These are phyloP conservation scores for Acridotheres tristis DNA, from an alignment of 2,797 vertebrate species.

Conservation along the genomic window DNA sequence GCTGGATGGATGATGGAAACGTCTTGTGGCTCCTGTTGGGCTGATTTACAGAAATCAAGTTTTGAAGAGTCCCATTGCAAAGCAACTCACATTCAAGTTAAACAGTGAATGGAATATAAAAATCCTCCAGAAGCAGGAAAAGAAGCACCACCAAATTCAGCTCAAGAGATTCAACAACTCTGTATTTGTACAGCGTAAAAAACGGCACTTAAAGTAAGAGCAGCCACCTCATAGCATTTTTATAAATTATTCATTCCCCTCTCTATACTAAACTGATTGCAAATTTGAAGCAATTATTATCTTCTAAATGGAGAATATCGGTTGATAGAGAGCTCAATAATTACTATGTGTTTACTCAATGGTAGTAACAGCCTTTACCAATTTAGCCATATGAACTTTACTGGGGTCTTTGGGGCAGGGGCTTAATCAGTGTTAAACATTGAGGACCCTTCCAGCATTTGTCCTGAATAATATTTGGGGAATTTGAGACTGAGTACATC, in stretches of 20 bases:
- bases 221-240: background rate
- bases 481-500: background rate
- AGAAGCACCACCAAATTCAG: background rate
- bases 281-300: conserved; percentile 11
- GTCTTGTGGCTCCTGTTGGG: background rate
- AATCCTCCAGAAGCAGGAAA: background rate
- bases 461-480: background rate
- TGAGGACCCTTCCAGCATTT: background rate
- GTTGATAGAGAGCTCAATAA: background rate
- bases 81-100: background rate
- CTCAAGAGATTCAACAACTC: background rate
- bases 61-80: conserved; percentile 11
- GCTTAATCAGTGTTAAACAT: background rate
- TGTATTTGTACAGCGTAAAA: background rate
- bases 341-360: background rate
- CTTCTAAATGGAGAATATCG: background rate
- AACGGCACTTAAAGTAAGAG: background rate
- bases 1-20: background rate
- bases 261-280: background rate
- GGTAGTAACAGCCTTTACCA: background rate
- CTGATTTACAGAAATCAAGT: background rate
- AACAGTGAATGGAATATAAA: background rate
- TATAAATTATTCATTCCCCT: conserved; percentile 19
- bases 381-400: background rate
- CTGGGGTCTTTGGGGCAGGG: background rate